A percentile compares a stretch with the other conserved stretches of the same genome.
Conservation (phyloP, 1,140 invertebrate species). For the Solenopsis invicta region DNA sequence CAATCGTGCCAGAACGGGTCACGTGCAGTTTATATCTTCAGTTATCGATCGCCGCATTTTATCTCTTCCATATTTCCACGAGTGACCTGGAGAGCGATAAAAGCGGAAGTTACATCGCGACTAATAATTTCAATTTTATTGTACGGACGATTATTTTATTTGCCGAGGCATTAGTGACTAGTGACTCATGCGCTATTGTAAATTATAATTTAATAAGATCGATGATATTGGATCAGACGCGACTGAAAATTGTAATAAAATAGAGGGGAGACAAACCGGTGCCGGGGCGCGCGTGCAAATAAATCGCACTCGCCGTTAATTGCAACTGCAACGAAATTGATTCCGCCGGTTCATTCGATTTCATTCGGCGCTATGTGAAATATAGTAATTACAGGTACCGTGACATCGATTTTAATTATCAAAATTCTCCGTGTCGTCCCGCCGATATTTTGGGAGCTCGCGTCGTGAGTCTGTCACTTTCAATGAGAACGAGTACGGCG, state of each 20-base stretch:
- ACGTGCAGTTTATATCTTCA: not conserved
- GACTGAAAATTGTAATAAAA: slow-evolving; percentile 43
- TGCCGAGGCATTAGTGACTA: not conserved
- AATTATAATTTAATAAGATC: slow-evolving; percentile 56
- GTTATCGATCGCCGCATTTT: slow-evolving; percentile 6
- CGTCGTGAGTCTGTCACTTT: slow-evolving; percentile 32
- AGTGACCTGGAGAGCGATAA: not conserved
- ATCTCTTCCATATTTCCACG: not conserved
- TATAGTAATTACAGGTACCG: slow-evolving; percentile 39
- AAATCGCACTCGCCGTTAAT: slow-evolving; percentile 45
- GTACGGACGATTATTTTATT: slow-evolving; percentile 8
- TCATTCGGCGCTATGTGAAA: slow-evolving; percentile 42
- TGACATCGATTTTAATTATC: slow-evolving; percentile 57
- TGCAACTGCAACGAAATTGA: slow-evolving; percentile 53
- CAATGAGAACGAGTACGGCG: slow-evolving; percentile 2
- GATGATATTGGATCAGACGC: slow-evolving; percentile 36
- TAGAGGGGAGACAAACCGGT: slow-evolving; percentile 7
- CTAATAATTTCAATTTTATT: slow-evolving; percentile 35
- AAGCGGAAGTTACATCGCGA: not conserved
- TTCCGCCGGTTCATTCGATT: slow-evolving; percentile 47
- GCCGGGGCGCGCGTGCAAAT: slow-evolving; percentile 10
- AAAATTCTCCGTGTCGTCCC: slow-evolving; percentile 36
- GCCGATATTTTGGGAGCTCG: slow-evolving; percentile 27
- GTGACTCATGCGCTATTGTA: not conserved
- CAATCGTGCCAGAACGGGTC: too few species aligned